phyloP scores from a whole-genome alignment of 2,797 vertebrate species.

The Dendrocincla fuliginosa region DNA sequence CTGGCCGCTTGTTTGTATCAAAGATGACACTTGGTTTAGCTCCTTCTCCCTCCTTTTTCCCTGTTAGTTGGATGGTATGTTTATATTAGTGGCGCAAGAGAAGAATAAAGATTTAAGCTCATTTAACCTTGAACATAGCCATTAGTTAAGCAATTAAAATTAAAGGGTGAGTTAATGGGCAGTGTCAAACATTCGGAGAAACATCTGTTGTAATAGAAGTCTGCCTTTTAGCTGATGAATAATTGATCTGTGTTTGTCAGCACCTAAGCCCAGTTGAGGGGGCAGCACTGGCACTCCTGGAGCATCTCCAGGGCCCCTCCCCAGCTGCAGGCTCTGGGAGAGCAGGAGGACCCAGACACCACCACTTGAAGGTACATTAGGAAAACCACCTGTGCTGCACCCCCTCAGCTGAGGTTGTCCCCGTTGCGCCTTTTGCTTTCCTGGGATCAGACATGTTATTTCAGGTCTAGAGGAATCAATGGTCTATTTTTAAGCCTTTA shows the following conservation, averaged over 20 bases:
- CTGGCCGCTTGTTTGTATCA: neutral
- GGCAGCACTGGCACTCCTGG: neutral
- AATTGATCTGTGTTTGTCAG: slow-evolving; percentile 60
- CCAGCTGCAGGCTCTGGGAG: neutral
- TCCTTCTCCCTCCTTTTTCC: neutral
- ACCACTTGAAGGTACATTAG: neutral
- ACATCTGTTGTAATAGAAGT: slow-evolving; percentile 72
- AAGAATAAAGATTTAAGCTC: slow-evolving; percentile 64
- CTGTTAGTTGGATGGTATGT: neutral
- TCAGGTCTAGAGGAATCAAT: neutral
- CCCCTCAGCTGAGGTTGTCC: rapidly evolving
- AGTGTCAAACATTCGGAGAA: slow-evolving; percentile 73
- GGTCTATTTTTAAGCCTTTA: slow-evolving; percentile 24
- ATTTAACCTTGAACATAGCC: slow-evolving; percentile 71
- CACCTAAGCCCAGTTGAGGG: neutral
- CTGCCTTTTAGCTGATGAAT: slow-evolving; percentile 72
- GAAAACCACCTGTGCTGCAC: neutral
- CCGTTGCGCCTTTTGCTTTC: neutral
- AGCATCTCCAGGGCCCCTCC: neutral
- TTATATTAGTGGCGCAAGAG: neutral
- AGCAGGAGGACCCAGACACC: neutral
- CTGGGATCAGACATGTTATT: neutral
- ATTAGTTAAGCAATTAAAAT: slow-evolving; percentile 76
- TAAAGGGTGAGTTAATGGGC: slow-evolving; percentile 76
- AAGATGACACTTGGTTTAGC: neutral